These are phyloP conservation scores for Oikopleura vanhoeffeni DNA, from an alignment of 23 tunicate genomes.

Conservation along the genomic window DNA sequence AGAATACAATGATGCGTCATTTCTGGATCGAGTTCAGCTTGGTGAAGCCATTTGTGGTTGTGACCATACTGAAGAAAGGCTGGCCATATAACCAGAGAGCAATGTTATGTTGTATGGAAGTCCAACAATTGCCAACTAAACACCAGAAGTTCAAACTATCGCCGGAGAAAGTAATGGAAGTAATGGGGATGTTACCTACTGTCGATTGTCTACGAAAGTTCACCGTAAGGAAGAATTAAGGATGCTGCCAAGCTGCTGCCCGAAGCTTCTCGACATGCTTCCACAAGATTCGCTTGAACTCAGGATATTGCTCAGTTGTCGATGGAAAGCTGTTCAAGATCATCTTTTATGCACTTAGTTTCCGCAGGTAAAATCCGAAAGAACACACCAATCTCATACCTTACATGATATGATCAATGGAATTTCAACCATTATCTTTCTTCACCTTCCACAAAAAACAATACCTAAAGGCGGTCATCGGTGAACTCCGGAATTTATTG, in stretches of 20 bases:
- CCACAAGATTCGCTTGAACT: not conserved
- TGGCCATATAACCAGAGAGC: not conserved
- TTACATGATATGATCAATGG: not conserved
- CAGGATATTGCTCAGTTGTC: not conserved
- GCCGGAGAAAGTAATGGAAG: too few relatives aligned
- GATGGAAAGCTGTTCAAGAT: not conserved
- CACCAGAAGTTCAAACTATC: too few relatives aligned
- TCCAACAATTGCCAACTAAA: too few relatives aligned
- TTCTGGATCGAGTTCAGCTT: not conserved
- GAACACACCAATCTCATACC: slow-evolving; percentile 4
- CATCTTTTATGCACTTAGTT: slow-evolving; percentile 21
- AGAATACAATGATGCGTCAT: not conserved
- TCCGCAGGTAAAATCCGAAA: slow-evolving; percentile 17
- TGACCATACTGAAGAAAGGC: not conserved
- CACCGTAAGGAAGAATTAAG: too few relatives aligned
- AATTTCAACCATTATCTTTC: not conserved
- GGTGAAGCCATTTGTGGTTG: not conserved
- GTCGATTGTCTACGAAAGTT: too few relatives aligned
- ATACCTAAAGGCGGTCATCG: too few relatives aligned
- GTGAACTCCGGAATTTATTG: too few relatives aligned
- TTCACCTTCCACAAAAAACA: not conserved
- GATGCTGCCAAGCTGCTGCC: not conserved
- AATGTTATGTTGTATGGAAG: not conserved
- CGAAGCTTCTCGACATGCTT: not conserved
- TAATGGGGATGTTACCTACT: too few relatives aligned